Percentiles rank a stretch among this genome's conserved stretches.
phyloP scores from a whole-genome alignment of 2,888 invertebrate species.

The Xestobium rufovillosum region DNA sequence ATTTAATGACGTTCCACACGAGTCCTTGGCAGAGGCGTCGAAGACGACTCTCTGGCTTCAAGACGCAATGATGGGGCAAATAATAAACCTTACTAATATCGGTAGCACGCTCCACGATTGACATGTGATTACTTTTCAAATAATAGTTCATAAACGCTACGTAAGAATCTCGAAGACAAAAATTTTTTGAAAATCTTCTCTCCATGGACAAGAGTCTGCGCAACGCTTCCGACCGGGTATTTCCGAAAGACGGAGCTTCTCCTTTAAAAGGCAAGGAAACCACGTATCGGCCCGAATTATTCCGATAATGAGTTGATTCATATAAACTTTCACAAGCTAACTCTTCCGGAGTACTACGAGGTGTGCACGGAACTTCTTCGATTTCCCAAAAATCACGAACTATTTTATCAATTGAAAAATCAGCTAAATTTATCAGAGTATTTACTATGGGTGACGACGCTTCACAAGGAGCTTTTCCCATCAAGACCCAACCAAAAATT shows the following conservation, averaged over 20 bases:
- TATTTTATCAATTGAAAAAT: no score
- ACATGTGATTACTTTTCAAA: not conserved
- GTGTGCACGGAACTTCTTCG: not conserved
- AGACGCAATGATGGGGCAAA: not conserved
- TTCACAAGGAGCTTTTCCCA: no score
- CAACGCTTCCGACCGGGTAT: no score
- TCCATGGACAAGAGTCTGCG: not conserved
- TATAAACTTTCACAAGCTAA: not conserved
- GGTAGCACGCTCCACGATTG: not conserved
- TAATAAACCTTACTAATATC: not conserved
- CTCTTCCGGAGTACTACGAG: not conserved
- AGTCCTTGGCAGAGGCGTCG: constrained; percentile 8
- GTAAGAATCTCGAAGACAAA: not conserved
- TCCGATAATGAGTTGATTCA: not conserved
- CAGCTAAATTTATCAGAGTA: no score
- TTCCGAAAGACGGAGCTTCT: no score
- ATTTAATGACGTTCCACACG: constrained; percentile 8
- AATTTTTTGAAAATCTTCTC: not conserved
- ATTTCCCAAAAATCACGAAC: constrained; percentile 2
- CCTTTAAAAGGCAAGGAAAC: constrained; percentile 1
- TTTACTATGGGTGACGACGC: no score
- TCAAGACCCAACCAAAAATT: no score
- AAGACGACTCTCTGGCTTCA: constrained; percentile 8
- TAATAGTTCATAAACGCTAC: not conserved
- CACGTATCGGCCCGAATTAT: not conserved